Evolutionary conservation across 1,140 invertebrate species (phyloP).

Genomic region (Diprion similis): DNA sequence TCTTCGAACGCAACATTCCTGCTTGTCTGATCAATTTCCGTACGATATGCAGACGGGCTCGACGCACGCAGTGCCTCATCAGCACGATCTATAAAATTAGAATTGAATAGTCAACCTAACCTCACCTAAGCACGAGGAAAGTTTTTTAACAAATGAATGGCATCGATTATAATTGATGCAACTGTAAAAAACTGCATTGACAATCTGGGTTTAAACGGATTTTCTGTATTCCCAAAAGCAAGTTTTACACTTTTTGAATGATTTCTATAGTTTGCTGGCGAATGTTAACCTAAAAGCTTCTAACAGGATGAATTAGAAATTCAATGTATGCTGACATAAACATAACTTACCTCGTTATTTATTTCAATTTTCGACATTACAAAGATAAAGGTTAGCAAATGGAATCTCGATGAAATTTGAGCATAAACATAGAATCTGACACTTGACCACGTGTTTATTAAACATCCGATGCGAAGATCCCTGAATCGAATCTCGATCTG

Average conservation of each 20-base stretch:
- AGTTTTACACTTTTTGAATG: neutral
- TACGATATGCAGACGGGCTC: slow-evolving; percentile 40
- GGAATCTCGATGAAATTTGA: too few relatives aligned
- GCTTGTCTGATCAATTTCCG: slow-evolving; percentile 46
- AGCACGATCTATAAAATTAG: slow-evolving; percentile 47
- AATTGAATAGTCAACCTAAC: neutral
- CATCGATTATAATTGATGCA: slow-evolving; percentile 15
- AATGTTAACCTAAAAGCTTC: too few relatives aligned
- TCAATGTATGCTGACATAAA: too few relatives aligned
- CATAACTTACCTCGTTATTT: slow-evolving; percentile 45
- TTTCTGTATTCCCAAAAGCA: slow-evolving; percentile 25
- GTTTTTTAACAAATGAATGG: slow-evolving; percentile 10
- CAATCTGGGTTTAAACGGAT: slow-evolving; percentile 2
- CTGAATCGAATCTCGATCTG: too few relatives aligned
- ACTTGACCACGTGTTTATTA: too few relatives aligned
- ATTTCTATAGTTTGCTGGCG: neutral
- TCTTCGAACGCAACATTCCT: slow-evolving; percentile 37
- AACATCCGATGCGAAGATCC: too few relatives aligned
- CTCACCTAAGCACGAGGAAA: neutral
- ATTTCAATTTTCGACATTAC: slow-evolving; percentile 39
- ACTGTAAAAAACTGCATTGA: neutral
- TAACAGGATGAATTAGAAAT: too few relatives aligned
- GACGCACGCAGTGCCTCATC: slow-evolving; percentile 43
- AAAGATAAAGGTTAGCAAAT: neutral
- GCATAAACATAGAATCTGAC: too few relatives aligned